A percentile compares a stretch with the other conserved stretches of the same genome.
These are phyloP conservation scores for Orius insidiosus DNA, from an alignment of 1,140 invertebrate genomes.

Conservation along the genomic window DNA sequence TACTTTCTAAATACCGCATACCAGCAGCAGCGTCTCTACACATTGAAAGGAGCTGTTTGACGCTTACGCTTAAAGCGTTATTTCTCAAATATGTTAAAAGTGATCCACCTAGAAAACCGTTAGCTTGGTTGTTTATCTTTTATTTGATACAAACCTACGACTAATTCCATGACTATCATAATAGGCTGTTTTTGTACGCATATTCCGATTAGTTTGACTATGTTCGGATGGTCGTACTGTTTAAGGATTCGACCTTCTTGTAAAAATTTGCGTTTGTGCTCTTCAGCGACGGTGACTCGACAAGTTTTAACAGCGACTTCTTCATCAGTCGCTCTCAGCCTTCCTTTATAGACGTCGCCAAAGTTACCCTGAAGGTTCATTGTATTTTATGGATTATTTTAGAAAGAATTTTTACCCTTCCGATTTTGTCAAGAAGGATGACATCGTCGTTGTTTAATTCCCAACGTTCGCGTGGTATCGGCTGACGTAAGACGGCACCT, in stretches of 20 bases:
- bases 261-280: conserved; percentile 90
- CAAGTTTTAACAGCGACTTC: conserved; percentile 95
- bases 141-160: conserved; percentile 46
- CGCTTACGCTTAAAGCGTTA: conserved; percentile 45
- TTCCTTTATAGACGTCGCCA: conserved; percentile 88
- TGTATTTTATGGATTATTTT: too few relatives aligned
- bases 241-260: conserved; percentile 91
- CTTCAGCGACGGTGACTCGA: conserved; percentile 78
- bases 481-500: conserved; percentile 70
- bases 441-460: conserved; percentile 94
- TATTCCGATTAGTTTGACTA: conserved; percentile 91
- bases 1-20: conserved; percentile 90
- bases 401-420: conserved; percentile 45
- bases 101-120: conserved; percentile 60
- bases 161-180: conserved; percentile 97
- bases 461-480: conserved; percentile 84
- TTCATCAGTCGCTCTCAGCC: conserved; percentile 59
- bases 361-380: conserved; percentile 81
- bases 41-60: conserved; percentile 67
- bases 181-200: conserved; percentile 96
- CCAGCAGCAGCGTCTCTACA: conserved; percentile 84
- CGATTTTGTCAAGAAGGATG: conserved; percentile 81
- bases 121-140: too few relatives aligned
- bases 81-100: conserved; percentile 73
- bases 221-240: conserved; percentile 93